Evolutionary conservation across 2,113 vertebrate species (phyloP).

Genomic region (Emydura subglobosa): DNA sequence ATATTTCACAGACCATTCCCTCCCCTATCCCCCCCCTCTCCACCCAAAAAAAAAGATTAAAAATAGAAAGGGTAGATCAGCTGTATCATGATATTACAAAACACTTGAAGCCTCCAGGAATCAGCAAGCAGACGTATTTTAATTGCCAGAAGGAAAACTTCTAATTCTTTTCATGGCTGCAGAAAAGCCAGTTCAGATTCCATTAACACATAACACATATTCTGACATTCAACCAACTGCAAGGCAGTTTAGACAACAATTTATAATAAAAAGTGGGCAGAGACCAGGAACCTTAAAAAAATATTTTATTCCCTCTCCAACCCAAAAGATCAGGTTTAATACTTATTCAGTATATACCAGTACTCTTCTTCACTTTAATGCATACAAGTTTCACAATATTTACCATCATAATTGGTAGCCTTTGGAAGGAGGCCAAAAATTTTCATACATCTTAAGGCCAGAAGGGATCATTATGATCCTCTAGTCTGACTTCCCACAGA

Average conservation of each 20-base stretch:
- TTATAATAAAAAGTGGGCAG: conserved; percentile 1
- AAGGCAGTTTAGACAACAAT: conserved; percentile 33
- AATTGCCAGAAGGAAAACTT: not conserved
- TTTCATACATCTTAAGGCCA: not conserved
- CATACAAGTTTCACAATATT: not conserved
- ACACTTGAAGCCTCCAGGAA: not conserved
- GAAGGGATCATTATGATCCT: not conserved
- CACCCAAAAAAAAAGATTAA: not conserved
- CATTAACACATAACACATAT: not conserved
- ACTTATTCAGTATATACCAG: not conserved
- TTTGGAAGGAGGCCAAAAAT: not conserved
- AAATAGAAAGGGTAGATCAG: not conserved
- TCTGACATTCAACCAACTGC: not conserved
- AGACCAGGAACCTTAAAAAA: conserved; percentile 17
- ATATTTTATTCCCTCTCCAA: conserved; percentile 12
- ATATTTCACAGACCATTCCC: not conserved
- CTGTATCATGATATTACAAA: not conserved
- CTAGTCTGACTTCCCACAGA: not conserved
- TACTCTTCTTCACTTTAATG: conserved; percentile 1
- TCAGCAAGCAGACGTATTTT: not conserved
- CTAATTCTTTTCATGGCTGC: not conserved
- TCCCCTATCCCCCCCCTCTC: too few relatives aligned
- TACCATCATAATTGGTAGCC: conserved; percentile 1
- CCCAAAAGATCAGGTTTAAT: not conserved
- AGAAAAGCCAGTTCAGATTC: conserved; percentile 3